phyloP scores from a whole-genome alignment of 2,888 invertebrate genomes.

The Iselma pallidipennis region DNA sequence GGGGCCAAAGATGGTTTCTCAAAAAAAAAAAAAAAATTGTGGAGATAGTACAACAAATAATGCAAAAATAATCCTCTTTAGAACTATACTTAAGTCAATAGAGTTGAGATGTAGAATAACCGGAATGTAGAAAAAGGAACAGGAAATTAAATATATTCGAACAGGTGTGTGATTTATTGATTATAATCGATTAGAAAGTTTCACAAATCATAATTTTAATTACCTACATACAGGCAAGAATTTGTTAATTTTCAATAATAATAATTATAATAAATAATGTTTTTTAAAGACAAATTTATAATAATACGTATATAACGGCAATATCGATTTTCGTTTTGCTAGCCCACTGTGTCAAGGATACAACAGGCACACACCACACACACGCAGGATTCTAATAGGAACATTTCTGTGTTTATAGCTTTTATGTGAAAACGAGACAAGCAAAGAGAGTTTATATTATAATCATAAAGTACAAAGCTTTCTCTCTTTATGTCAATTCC shows the following conservation, averaged over 20 bases:
- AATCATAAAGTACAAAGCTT: too few relatives aligned
- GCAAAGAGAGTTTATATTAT: background rate
- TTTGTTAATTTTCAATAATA: background rate
- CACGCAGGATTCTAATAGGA: background rate
- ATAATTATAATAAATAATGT: background rate
- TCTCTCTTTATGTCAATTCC: too few relatives aligned
- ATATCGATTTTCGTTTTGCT: background rate
- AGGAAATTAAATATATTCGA: background rate
- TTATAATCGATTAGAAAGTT: background rate
- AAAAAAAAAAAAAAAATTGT: too few relatives aligned
- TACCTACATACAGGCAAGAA: too few relatives aligned
- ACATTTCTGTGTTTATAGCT: background rate
- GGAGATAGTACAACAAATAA: too few relatives aligned
- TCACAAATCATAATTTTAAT: background rate
- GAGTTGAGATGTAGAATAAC: too few relatives aligned
- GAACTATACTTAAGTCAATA: too few relatives aligned
- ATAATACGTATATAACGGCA: background rate
- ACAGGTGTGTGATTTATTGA: background rate
- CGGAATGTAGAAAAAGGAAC: too few relatives aligned
- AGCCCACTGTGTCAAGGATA: conserved; percentile 3
- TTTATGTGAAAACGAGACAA: background rate
- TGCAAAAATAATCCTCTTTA: too few relatives aligned
- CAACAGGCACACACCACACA: background rate
- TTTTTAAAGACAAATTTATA: background rate
- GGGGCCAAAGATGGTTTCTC: too few relatives aligned